Evolutionary conservation across 2,797 vertebrate species (phyloP), one percentile per base, ranked within the genome.

Genomic region (Xenopus petersii): DNA sequence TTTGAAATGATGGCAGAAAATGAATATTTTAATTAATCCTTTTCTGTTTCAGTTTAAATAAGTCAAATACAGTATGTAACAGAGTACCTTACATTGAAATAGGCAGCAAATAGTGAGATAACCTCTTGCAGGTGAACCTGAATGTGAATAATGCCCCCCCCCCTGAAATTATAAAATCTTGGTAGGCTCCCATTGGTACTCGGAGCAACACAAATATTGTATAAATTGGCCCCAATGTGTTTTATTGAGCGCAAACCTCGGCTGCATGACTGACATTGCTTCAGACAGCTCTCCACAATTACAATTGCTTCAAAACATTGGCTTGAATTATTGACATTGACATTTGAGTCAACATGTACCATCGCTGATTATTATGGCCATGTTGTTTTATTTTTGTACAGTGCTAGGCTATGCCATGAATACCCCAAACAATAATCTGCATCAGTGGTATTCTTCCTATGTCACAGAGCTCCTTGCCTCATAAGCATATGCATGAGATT

Each of bases 211-310:
- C 71, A 79, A 79, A 74, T 74, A 79, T 79, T 66, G 70, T 74
- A 65, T 79, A 74, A 79, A 79, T 79, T 79, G 77, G 77, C 77
- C 77, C 77, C 77, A 79, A 66, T 79, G 77, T 74, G 77, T 79
- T 74, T 79, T 79, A 79, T 79, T 65, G 67, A 49, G 77, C 54
- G 55, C 47, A 73, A 79, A 74, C 66, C 62, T 79, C 49, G 70
- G 60, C 67, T 55, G 66, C 67, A 73, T 79, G 77, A 79, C 77
- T 79, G 77, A 70, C 77, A 79, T 79, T 79, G 71, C 62, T 79
- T 79, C 11, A 79, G 77, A 79, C 77, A 79, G 77, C 66, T 79
- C 67, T 74, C 71, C 67, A 74, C 77, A 79, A 79, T 79, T 79
- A 79, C 71, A 70, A 79, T 79, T 66, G 77, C 77, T 74, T 79